Base-by-base conservation (phyloP, 2,797 vertebrate genomes). In the Mareca strepera region DNA sequence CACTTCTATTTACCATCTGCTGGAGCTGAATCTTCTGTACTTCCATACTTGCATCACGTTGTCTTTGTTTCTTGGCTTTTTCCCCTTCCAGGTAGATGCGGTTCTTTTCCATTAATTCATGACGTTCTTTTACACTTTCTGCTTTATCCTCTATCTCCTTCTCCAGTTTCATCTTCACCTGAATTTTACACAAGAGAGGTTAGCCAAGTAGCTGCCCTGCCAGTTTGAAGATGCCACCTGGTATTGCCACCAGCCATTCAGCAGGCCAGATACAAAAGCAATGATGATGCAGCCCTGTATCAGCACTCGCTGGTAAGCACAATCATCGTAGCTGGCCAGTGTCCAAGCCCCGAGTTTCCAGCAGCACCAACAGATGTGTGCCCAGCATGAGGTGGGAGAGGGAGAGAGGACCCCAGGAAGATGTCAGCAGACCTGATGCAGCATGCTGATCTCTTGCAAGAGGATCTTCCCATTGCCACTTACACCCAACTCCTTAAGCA, bases 101-200 rank as follows among this genome's bases (percentile, higher is more conserved):
- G 89, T 98, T 98, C 1, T 98, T 97, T 96, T 99, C 98, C 85
- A 96, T 97, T 82, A 98, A 97, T 17, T 92, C 96, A 80, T 97
- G 21, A 28, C 98, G 95, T 16, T 94, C 92, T 22, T 98, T 98
- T 80, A 90, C 75, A 63, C 60, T 93, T 37, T 97, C 96, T 85
- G 97, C 94, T 93, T 98, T 98, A 14, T 96, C 97, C 25, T 94
- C 92, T 93, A 78, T 97, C 83, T 98, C 92, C 72, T 97, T 97
- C 86, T 98, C 96, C 56, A 97, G 97, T 93, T 98, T 99, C 82
- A 98, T 95, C 93, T 97, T 97, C 53, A 93, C 97, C 99, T 99
- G 93, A 33, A 82, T 81, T 64, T 91, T 73, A 87, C 58, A 56
- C 75, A 60, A 48, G 35, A 46, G 28, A 59, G 44, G 20, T 46